Base-by-base conservation (phyloP, 2,113 vertebrate genomes). In the Saccopteryx leptura region DNA sequence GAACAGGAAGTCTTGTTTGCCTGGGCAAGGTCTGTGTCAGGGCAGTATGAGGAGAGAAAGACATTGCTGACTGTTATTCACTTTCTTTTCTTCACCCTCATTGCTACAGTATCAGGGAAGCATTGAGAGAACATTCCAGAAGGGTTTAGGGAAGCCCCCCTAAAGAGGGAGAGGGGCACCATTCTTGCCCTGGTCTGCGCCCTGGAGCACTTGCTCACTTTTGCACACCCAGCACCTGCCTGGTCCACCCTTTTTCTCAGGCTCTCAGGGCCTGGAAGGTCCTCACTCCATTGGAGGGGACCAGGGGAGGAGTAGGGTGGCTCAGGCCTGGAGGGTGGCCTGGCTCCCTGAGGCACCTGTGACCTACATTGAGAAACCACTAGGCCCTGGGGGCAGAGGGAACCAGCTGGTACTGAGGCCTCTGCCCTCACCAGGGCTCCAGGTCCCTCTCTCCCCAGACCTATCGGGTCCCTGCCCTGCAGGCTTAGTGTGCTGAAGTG, bases 11-110 rank as follows among this genome's bases (percentile, higher is more conserved):
- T 78, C n/a, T 23, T 18, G 7, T 21, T 61, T 21, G 7, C 60
- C 89, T n/a, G 31, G 65, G 66, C 15, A 91, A 68, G 56, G 8
- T 60, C 74, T 78, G n/a, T 39, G 63, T 23, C 80, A 54, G 76
- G 76, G 24, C 31, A 66, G 5, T 9, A 2, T 14, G 50, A 75
- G 79, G 63, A 61, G 11, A 63, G 66, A 18, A 3, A 23, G 60
- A 12, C 21, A 2, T 6, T 65, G 4, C 28, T 50, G 7, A 60
- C 19, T 26, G 28, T 65, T 58, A 46, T n/a, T 31, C 1, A 1
- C 14, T 91, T 68, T 28, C 52, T 90, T 86, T 46, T 76, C 80
- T 87, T 97, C 18, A 39, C 68, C 33, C 19, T 72, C 75, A 68
- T 17, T 58, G 68, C 21, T 48, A 50, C 9, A 39, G 50, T 71